Evolutionary conservation across 2,113 vertebrate species (phyloP), one percentile per base, ranked within the genome.

Genomic region (Prinia subflava): DNA sequence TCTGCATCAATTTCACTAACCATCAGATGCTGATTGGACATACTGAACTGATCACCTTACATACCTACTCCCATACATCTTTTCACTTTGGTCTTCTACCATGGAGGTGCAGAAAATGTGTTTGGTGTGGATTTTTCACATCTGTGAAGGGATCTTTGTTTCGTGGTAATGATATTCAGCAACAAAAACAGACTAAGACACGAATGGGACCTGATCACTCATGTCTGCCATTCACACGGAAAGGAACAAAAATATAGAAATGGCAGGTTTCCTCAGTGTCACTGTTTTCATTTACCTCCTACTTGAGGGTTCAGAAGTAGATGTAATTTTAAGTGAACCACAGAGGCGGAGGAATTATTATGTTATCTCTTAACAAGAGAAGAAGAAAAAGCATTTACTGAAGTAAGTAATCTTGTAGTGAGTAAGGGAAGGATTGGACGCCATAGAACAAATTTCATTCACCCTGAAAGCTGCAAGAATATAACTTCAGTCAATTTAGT

Each of bases 401-500:
- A 88, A 90, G 47, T 53, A 89, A 94, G 83, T 65, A 68, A 90
- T 73, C 57, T 90, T 62, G 9, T 46, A 70, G 42, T 13, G 42
- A 87, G 27, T 57, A 46, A 95, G 33, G n/a, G 30, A 85, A 83
- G 63, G 74, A 95, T 7, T 39, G 33, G 42, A 91, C 27, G 10
- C 19, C 52, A 69, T 28, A 83, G 65, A 87, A 65, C 10, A 27
- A 77, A 55, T 83, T 86, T 88, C 4, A 63, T 76, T 65, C 35
- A 50, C 44, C 37, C 55, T 90, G 39, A 39, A 81, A 81, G 42
- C 59, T 93, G 15, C 25, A 56, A 75, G 64, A 60, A 55, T 82
- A 42, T 92, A 18, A 64, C 89, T 96, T 90, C 47, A 60, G 55
- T 86, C 52, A 67, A 68, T 86, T 88, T 83, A 70, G 28, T 77